Conservation (phyloP, 92 coral and sea anemone genomes). For the Porites cylindrica region DNA sequence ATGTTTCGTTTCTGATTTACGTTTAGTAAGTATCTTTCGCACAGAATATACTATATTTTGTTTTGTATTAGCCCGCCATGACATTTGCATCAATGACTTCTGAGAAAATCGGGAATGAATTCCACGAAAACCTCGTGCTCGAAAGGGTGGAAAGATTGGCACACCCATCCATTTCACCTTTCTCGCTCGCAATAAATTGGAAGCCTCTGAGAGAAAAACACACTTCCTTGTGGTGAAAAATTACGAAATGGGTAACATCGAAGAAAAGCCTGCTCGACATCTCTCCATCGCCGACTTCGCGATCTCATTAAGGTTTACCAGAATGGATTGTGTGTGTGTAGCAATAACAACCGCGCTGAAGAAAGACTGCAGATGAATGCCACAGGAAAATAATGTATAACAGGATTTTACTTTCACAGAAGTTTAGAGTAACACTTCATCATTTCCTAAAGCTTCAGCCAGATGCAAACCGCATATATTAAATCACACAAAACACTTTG, state of each 20-base stretch:
- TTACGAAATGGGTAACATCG: background rate
- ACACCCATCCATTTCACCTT: background rate
- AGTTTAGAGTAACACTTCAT: too few relatives aligned
- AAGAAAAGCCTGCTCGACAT: background rate
- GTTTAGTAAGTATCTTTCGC: background rate
- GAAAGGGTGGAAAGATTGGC: background rate
- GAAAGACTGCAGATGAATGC: too few relatives aligned
- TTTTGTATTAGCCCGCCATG: background rate
- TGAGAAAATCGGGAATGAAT: background rate
- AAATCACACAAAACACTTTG: too few relatives aligned
- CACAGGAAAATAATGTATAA: too few relatives aligned
- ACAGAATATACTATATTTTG: background rate
- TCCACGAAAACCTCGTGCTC: slow-evolving; percentile 45
- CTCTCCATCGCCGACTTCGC: too few relatives aligned
- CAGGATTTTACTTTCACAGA: too few relatives aligned
- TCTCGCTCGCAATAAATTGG: background rate
- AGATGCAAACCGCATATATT: too few relatives aligned
- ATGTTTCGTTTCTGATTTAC: background rate
- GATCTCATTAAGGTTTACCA: too few relatives aligned
- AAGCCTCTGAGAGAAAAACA: background rate
- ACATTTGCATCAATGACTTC: background rate
- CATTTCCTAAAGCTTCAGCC: too few relatives aligned
- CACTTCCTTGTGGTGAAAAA: background rate
- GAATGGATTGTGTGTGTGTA: too few relatives aligned
- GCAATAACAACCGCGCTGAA: too few relatives aligned